These are phyloP conservation scores for Mormyrus proboscirostris DNA, from an alignment of 2,797 vertebrate species.

Conservation along the genomic window DNA sequence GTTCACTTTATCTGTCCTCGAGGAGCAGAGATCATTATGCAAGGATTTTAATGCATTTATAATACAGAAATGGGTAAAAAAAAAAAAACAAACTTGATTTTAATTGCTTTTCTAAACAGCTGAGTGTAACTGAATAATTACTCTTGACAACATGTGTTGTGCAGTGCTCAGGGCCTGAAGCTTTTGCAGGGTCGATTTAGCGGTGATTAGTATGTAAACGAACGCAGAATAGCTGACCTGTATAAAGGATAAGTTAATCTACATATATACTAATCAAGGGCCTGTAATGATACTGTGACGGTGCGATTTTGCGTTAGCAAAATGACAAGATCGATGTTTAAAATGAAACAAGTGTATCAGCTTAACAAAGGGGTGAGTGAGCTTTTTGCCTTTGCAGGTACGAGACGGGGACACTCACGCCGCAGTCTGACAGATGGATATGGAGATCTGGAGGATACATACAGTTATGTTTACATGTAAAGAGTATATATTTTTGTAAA, in stretches of 20 bases:
- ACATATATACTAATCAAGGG: background rate
- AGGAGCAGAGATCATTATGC: background rate
- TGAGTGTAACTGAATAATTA: background rate
- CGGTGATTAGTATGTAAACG: background rate
- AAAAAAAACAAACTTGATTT: background rate
- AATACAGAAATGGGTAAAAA: background rate
- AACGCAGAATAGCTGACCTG: background rate
- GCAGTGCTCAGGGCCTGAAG: background rate
- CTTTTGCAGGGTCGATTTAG: background rate
- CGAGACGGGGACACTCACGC: conserved; percentile 64
- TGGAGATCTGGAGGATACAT: conserved; percentile 23
- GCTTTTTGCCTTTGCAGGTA: conserved; percentile 51
- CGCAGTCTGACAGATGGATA: conserved; percentile 47
- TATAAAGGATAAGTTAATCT: background rate
- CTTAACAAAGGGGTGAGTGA: background rate
- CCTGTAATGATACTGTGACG: background rate
- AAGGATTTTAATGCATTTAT: background rate
- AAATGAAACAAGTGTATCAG: background rate
- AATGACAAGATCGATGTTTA: background rate
- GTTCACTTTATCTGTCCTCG: background rate
- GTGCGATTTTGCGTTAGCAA: background rate
- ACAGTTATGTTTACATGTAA: conserved; percentile 57
- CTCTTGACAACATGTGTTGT: background rate
- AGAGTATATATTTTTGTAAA: conserved; percentile 44
- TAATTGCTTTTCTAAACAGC: conserved; percentile 4